A percentile compares a stretch with the other conserved stretches of the same genome.
Evolutionary conservation across 2,888 invertebrate species (phyloP).

Genomic region (Polymixis flavicincta): DNA sequence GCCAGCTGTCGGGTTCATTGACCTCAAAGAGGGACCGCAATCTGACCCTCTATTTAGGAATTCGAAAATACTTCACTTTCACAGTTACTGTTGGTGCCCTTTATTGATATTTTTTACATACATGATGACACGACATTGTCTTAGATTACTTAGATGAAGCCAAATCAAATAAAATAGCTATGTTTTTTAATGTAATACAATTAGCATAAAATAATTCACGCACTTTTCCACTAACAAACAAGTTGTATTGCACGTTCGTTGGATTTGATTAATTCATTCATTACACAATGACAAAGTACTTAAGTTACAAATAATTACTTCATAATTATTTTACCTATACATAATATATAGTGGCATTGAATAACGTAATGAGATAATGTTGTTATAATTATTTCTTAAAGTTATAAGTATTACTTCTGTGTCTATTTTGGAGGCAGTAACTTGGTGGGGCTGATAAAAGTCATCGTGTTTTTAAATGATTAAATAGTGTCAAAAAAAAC

Average conservation of each 20-base stretch:
- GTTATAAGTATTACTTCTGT: background rate
- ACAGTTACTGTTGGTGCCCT: background rate
- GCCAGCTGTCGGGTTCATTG: conserved; percentile 84
- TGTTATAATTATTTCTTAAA: background rate
- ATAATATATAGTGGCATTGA: conserved; percentile 23
- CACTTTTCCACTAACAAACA: conserved; percentile 18
- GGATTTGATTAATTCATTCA: conserved; percentile 36
- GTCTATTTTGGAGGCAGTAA: background rate
- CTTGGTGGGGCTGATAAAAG: background rate
- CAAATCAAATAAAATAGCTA: background rate
- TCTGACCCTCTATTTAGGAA: conserved; percentile 45
- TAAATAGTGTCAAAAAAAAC: background rate
- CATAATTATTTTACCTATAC: background rate
- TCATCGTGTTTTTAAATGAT: background rate
- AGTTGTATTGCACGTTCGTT: conserved; percentile 7
- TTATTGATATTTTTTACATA: background rate
- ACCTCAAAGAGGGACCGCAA: conserved; percentile 70
- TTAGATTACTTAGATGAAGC: too few relatives aligned
- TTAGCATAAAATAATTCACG: background rate
- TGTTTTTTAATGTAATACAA: too few relatives aligned
- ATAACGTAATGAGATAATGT: conserved; percentile 18
- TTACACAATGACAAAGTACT: conserved; percentile 6
- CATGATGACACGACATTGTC: background rate
- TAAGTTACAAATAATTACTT: conserved; percentile 20
- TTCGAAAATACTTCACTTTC: conserved; percentile 11